Conservation (phyloP, 2,888 invertebrate species). For the Alloscopus bannaensis region DNA sequence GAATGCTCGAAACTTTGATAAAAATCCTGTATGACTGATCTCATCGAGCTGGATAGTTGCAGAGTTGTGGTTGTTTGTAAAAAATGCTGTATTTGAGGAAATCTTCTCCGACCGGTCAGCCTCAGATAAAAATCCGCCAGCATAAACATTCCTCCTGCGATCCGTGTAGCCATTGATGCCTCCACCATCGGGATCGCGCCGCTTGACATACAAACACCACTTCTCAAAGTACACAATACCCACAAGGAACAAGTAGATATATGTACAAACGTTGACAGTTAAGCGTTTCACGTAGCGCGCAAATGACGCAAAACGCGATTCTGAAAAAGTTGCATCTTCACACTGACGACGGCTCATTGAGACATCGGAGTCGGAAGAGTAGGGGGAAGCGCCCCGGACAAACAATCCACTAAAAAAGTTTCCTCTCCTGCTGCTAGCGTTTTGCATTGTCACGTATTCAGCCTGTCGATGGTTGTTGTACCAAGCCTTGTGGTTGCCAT, state of each 20-base stretch:
- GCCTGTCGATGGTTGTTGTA: not conserved
- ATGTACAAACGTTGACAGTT: conserved; percentile 8
- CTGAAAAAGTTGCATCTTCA: not conserved
- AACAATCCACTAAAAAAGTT: not conserved
- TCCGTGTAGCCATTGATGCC: not conserved
- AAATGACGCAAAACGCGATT: not conserved
- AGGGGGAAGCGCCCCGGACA: not conserved
- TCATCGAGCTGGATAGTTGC: too few relatives aligned
- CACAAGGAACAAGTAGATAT: conserved; percentile 38
- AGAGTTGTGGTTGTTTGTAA: too few relatives aligned
- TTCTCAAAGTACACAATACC: conserved; percentile 36
- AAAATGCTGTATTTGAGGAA: too few relatives aligned
- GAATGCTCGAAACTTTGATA: too few relatives aligned
- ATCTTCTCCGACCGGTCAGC: too few relatives aligned
- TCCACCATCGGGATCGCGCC: not conserved
- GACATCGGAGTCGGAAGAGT: not conserved
- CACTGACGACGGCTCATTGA: not conserved
- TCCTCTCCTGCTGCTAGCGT: not conserved
- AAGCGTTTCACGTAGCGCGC: conserved; percentile 3
- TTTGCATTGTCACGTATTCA: not conserved
- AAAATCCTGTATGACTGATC: too few relatives aligned
- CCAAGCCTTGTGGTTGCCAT: not conserved
- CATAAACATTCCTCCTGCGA: too few relatives aligned
- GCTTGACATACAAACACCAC: conserved; percentile 40
- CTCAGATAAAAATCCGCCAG: too few relatives aligned